Evolutionary conservation across 2,888 invertebrate genomes (phyloP).

Genomic region (Dicranocentrus wangi): DNA sequence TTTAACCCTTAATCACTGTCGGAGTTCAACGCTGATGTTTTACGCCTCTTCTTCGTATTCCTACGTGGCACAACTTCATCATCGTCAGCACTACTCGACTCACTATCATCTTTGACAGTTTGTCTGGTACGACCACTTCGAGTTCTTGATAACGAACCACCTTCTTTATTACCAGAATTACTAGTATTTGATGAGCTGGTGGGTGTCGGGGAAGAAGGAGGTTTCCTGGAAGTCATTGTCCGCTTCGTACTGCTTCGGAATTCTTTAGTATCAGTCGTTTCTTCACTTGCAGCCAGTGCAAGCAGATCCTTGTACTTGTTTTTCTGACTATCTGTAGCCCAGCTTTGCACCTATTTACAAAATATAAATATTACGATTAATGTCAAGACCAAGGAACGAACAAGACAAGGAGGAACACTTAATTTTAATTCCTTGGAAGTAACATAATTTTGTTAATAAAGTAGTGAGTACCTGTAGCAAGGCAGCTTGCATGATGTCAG

Average conservation of each 20-base stretch:
- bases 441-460: no score
- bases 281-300: slow-evolving; percentile 91
- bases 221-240: slow-evolving; percentile 52
- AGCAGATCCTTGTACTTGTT: slow-evolving; percentile 93
- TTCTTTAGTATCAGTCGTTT: slow-evolving; percentile 74
- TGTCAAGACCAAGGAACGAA: no score
- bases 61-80: slow-evolving; percentile 90
- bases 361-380: no score
- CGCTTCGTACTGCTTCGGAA: slow-evolving; percentile 74
- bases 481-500: slow-evolving; percentile 93
- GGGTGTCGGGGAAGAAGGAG: slow-evolving; percentile 52
- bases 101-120: slow-evolving; percentile 72
- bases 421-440: no score
- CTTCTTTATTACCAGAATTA: slow-evolving; percentile 41
- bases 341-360: slow-evolving; percentile 72
- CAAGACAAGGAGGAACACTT: neutral
- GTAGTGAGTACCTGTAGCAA: slow-evolving; percentile 84
- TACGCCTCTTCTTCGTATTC: slow-evolving; percentile 92
- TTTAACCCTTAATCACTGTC: slow-evolving; percentile 98
- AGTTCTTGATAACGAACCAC: slow-evolving; percentile 63
- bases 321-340: slow-evolving; percentile 86
- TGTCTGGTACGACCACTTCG: slow-evolving; percentile 72
- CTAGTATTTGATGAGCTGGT: slow-evolving; percentile 31
- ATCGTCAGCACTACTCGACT: slow-evolving; percentile 79
- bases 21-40: slow-evolving; percentile 82